Evolutionary conservation across 2,888 invertebrate species (phyloP).

Genomic region (Opisthograptis luteolata): DNA sequence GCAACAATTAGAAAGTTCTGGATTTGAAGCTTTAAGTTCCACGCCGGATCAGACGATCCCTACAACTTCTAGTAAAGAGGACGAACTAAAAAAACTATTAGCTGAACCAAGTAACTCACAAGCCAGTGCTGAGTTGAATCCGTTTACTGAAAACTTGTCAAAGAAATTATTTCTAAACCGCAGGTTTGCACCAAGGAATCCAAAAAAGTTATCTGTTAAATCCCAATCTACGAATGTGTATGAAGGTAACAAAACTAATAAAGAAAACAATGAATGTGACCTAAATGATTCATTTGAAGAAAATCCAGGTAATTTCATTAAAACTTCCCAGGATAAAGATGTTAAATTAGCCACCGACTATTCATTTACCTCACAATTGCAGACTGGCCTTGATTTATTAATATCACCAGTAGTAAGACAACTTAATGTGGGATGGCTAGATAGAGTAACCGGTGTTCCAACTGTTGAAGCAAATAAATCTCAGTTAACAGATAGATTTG

Average conservation of each 20-base stretch:
- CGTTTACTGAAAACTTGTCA: slow-evolving; percentile 81
- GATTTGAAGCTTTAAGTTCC: slow-evolving; percentile 44
- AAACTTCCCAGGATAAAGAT: slow-evolving; percentile 17
- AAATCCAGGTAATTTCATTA: slow-evolving; percentile 6
- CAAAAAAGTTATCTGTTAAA: slow-evolving; percentile 85
- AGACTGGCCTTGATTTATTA: slow-evolving; percentile 24
- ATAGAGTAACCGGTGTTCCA: slow-evolving; percentile 72
- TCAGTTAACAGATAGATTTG: slow-evolving; percentile 53
- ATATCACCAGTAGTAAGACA: slow-evolving; percentile 52
- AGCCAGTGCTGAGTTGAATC: slow-evolving; percentile 43
- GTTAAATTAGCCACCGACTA: slow-evolving; percentile 19
- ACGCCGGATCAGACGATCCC: slow-evolving; percentile 51
- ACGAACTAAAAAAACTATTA: slow-evolving; percentile 77
- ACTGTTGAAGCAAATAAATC: slow-evolving; percentile 40
- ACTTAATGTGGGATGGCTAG: slow-evolving; percentile 73
- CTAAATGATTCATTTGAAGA: slow-evolving; percentile 25
- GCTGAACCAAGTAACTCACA: slow-evolving; percentile 49
- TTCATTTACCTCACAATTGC: slow-evolving; percentile 11
- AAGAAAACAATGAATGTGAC: slow-evolving; percentile 31
- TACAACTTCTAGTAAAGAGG: slow-evolving; percentile 64
- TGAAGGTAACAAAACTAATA: slow-evolving; percentile 33
- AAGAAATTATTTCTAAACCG: slow-evolving; percentile 88
- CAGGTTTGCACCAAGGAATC: slow-evolving; percentile 90
- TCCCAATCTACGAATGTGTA: slow-evolving; percentile 42
- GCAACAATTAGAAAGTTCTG: slow-evolving; percentile 44